A percentile compares a stretch with the other conserved stretches of the same genome.
phyloP scores from a whole-genome alignment of 2,113 vertebrate genomes.

The Puffinus mauretanicus region DNA sequence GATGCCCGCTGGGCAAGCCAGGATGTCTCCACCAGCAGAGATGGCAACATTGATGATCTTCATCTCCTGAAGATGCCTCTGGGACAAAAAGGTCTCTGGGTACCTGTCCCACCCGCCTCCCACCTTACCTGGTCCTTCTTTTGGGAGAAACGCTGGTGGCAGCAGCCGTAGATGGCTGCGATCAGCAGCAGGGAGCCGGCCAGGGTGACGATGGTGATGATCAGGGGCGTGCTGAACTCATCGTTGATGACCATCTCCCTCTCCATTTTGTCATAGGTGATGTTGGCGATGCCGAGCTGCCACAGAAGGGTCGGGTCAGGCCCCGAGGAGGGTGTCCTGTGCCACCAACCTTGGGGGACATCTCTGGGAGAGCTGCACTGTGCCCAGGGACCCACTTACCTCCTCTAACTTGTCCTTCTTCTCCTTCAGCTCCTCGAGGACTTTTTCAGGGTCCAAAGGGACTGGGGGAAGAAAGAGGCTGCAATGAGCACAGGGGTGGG shows the following conservation, averaged over 20 bases:
- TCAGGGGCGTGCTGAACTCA: conserved; percentile 74
- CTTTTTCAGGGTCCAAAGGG: neutral
- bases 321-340: neutral
- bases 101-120: neutral
- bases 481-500: neutral
- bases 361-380: rapidly evolving
- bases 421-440: conserved; percentile 46
- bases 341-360: neutral
- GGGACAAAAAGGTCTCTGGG: neutral
- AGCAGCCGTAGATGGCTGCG: conserved; percentile 76
- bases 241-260: conserved; percentile 49
- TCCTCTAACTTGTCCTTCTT: conserved; percentile 58
- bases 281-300: conserved; percentile 62
- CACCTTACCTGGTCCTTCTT: conserved; percentile 77
- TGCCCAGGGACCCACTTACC: conserved; percentile 14
- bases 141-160: conserved; percentile 77
- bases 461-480: conserved; percentile 26
- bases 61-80: neutral
- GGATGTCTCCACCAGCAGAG: neutral
- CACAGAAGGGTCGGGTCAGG: neutral
- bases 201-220: conserved; percentile 80
- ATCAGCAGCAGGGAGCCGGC: conserved; percentile 73
- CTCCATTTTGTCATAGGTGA: conserved; percentile 13
- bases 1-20: neutral
- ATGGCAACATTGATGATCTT: neutral